Conservation (phyloP, 2,113 vertebrate species). For the Gorilla gorilla region DNA sequence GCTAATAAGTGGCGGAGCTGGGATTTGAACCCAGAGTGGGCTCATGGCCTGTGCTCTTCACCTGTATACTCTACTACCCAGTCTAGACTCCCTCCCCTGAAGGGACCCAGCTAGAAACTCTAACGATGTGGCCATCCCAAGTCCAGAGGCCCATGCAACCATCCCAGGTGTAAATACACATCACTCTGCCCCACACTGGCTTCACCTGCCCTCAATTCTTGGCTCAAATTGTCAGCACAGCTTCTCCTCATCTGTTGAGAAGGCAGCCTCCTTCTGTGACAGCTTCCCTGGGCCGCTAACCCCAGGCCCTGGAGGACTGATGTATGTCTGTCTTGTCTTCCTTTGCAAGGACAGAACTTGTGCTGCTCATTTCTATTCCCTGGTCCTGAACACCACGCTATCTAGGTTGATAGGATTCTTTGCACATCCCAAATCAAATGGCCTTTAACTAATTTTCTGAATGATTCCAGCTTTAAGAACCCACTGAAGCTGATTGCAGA, state of each 20-base stretch:
- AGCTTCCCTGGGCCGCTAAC: not conserved
- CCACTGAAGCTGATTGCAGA: not conserved
- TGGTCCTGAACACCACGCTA: not conserved
- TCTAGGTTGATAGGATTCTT: not conserved
- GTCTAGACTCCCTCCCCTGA: rapidly evolving
- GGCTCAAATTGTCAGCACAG: not conserved
- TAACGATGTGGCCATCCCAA: rapidly evolving
- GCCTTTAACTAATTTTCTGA: not conserved
- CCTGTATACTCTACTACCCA: not conserved
- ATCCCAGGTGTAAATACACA: not conserved
- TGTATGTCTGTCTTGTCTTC: not conserved
- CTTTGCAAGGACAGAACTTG: not conserved
- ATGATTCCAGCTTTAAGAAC: not conserved
- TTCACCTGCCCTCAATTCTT: not conserved
- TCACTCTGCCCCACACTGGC: too few species aligned
- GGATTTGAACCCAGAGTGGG: not conserved
- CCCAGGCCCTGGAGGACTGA: not conserved
- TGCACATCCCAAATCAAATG: not conserved
- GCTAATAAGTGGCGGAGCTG: not conserved
- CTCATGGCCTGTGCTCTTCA: not conserved
- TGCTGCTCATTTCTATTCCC: not conserved
- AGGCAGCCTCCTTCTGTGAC: not conserved
- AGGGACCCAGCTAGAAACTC: not conserved
- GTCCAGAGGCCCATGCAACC: not conserved
- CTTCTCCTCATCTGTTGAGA: not conserved